A percentile compares a stretch with the other conserved stretches of the same genome.
These are phyloP conservation scores for Micrastur ruficollis DNA, from an alignment of 2,797 vertebrate genomes.

Conservation along the genomic window DNA sequence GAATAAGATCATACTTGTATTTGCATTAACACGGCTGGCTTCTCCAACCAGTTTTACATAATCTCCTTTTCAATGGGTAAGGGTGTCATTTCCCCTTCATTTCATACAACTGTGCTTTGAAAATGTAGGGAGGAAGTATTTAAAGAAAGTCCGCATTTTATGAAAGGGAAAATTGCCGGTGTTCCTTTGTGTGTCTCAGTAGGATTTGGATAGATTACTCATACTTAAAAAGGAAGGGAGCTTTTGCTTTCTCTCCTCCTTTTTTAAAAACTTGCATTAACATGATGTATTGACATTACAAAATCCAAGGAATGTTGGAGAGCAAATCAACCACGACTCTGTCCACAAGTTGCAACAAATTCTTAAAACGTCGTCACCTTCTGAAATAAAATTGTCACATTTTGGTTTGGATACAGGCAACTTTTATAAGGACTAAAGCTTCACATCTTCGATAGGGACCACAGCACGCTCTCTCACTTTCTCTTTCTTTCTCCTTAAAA, in stretches of 20 bases:
- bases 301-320: slow-evolving; percentile 70
- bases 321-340: slow-evolving; percentile 56
- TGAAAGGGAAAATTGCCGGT: slow-evolving; percentile 78
- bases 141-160: slow-evolving; percentile 76
- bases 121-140: slow-evolving; percentile 78
- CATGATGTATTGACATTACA: slow-evolving; percentile 75
- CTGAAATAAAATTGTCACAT: slow-evolving; percentile 31
- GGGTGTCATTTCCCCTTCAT: slow-evolving; percentile 79
- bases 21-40: slow-evolving; percentile 74
- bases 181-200: slow-evolving; percentile 75
- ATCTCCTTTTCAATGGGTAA: slow-evolving; percentile 79
- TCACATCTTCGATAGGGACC: not conserved
- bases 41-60: slow-evolving; percentile 77
- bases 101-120: slow-evolving; percentile 74
- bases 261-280: slow-evolving; percentile 70
- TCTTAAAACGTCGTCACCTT: slow-evolving; percentile 32
- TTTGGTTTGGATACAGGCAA: slow-evolving; percentile 20
- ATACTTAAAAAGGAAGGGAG: slow-evolving; percentile 77
- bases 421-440: not conserved
- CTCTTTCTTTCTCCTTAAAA: not conserved
- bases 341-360: slow-evolving; percentile 70
- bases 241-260: slow-evolving; percentile 70
- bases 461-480: not conserved
- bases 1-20: slow-evolving; percentile 77
- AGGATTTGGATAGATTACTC: slow-evolving; percentile 80